phyloP scores from a whole-genome alignment of 2,113 vertebrate genomes.

The Colossoma macropomum region DNA sequence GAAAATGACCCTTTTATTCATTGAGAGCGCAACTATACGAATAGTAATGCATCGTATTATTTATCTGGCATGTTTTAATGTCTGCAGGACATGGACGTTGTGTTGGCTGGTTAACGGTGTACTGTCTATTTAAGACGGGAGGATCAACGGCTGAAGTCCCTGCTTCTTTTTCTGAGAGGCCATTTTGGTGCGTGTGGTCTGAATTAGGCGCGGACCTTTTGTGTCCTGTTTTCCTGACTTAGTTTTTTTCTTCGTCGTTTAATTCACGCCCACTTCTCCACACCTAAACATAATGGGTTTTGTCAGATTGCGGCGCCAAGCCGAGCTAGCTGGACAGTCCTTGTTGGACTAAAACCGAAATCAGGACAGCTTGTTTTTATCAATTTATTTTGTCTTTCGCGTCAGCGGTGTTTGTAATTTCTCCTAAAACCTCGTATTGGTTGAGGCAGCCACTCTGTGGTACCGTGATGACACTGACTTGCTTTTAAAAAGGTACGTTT shows the following conservation, averaged over 20 bases:
- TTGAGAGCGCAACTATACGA: no score
- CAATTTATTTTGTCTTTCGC: no score
- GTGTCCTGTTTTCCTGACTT: neutral
- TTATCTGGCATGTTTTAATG: neutral
- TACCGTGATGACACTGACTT: neutral
- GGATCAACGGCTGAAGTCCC: neutral
- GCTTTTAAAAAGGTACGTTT: conserved; percentile 14
- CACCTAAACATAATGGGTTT: conserved; percentile 4
- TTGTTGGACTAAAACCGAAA: neutral
- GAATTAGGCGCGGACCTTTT: conserved; percentile 22
- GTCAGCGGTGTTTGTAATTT: neutral
- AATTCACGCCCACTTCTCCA: conserved; percentile 33
- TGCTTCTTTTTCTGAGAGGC: conserved; percentile 35
- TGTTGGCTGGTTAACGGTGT: neutral
- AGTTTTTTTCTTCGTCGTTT: neutral
- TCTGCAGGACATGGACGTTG: neutral
- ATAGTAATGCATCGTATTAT: neutral
- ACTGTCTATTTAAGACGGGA: conserved; percentile 38
- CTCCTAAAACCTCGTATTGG: neutral
- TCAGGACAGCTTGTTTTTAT: neutral
- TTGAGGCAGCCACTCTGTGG: neutral
- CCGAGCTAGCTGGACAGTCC: neutral
- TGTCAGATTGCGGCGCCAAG: neutral
- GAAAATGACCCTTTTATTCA: neutral
- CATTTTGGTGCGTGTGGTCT: conserved; percentile 39